Evolutionary conservation across 30 jellyfish, hydroid and myxozoan genomes (phyloP).

Genomic region (Chironex yamaguchii): DNA sequence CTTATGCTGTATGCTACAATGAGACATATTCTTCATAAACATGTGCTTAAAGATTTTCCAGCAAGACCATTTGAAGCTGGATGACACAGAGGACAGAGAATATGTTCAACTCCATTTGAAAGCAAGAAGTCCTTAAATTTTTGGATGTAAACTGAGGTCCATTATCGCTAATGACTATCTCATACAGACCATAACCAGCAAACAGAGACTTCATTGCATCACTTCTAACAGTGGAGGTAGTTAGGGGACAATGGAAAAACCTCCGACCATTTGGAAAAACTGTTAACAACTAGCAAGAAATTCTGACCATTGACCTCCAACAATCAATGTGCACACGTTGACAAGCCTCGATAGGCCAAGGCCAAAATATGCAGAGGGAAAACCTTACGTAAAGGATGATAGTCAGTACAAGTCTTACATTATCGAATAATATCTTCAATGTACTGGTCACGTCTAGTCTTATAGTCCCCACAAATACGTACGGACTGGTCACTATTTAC

Average conservation of each 20-base stretch:
- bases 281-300: not conserved
- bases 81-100: not conserved
- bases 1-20: not conserved
- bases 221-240: not conserved
- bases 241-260: not conserved
- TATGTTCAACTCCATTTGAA: not conserved
- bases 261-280: not conserved
- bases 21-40: not conserved
- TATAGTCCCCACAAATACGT: conserved; percentile 65
- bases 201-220: not conserved
- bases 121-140: not conserved
- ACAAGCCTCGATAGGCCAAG: not conserved
- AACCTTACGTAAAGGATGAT: too few species aligned
- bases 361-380: too few species aligned
- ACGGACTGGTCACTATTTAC: conserved; percentile 43
- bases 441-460: too few species aligned
- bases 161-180: too few species aligned
- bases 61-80: not conserved
- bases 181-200: not conserved
- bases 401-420: too few species aligned
- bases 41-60: not conserved
- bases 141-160: too few species aligned
- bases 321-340: not conserved
- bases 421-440: too few species aligned
- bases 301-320: not conserved